A percentile compares a stretch with the other conserved stretches of the same genome.
Conservation (phyloP, 92 coral and sea anemone genomes). For the Umimayanthus kanabou region DNA sequence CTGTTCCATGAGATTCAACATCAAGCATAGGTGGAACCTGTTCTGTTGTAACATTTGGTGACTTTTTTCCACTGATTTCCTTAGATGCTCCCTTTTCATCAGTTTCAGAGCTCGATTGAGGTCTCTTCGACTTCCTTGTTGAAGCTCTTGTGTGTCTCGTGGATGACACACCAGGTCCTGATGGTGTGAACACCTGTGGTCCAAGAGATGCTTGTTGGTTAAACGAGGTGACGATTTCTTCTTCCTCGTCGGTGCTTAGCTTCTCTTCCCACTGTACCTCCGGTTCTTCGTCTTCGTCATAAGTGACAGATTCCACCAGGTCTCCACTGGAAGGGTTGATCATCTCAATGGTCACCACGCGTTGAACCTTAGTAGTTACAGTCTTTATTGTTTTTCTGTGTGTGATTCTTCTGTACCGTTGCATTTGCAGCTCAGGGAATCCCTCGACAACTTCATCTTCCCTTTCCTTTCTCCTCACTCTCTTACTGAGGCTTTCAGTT, state of each 20-base stretch:
- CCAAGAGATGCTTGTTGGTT: not conserved
- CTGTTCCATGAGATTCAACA: conserved; percentile 32
- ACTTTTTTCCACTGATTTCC: not conserved
- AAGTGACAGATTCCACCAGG: conserved; percentile 47
- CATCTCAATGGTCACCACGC: conserved; percentile 53
- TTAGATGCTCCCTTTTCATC: not conserved
- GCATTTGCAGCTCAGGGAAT: conserved; percentile 28
- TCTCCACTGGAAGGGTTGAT: conserved; percentile 54
- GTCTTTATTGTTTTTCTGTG: conserved; percentile 58
- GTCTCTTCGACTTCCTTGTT: not conserved
- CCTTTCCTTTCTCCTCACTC: conserved; percentile 3
- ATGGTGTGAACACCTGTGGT: not conserved
- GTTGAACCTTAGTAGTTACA: conserved; percentile 61
- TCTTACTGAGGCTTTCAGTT: conserved; percentile 8
- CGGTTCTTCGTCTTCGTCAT: conserved; percentile 59
- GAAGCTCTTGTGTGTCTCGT: not conserved
- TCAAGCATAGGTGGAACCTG: not conserved
- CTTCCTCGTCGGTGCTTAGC: conserved; percentile 43
- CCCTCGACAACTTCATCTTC: not conserved
- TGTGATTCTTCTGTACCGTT: conserved; percentile 54
- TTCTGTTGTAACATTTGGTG: not conserved
- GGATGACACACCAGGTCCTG: not conserved
- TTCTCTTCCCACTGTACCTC: conserved; percentile 46
- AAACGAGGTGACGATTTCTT: conserved; percentile 30
- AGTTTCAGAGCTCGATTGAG: not conserved